These are phyloP conservation scores for Atopsyche davidsoni DNA, from an alignment of 1,140 invertebrate species.

Conservation along the genomic window DNA sequence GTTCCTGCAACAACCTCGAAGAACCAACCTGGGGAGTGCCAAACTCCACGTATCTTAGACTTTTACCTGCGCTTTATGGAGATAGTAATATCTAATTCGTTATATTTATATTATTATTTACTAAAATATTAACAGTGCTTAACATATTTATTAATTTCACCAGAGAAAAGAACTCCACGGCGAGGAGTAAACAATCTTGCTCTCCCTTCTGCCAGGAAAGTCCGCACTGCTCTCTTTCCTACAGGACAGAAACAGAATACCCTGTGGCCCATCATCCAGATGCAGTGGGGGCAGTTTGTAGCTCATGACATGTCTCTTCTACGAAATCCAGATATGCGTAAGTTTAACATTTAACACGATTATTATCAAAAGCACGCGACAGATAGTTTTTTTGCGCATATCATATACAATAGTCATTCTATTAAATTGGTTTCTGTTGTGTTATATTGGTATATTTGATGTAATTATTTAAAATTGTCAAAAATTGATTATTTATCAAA, in stretches of 20 bases:
- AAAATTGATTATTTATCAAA: background rate
- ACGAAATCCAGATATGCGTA: conserved; percentile 53
- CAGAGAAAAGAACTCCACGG: conserved; percentile 29
- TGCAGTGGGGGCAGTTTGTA: conserved; percentile 60
- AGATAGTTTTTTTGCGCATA: too few relatives aligned
- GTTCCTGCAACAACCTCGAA: conserved; percentile 59
- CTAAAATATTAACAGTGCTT: background rate
- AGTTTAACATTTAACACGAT: too few relatives aligned
- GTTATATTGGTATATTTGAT: too few relatives aligned
- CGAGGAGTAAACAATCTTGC: conserved; percentile 5
- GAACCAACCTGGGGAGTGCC: conserved; percentile 54
- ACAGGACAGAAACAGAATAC: conserved; percentile 42
- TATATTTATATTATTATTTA: background rate
- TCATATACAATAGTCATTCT: too few relatives aligned
- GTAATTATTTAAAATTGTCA: background rate
- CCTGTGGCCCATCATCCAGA: conserved; percentile 45
- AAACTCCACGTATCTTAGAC: conserved; percentile 56
- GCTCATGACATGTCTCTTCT: conserved; percentile 50
- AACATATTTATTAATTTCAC: background rate
- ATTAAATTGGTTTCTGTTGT: too few relatives aligned
- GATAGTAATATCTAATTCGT: conserved; percentile 46
- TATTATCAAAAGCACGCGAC: too few relatives aligned
- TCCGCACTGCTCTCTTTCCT: conserved; percentile 49
- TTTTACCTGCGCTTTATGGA: conserved; percentile 57
- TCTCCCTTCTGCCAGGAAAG: conserved; percentile 48